Evolutionary conservation across 2,113 vertebrate species (phyloP).

Genomic region (Prionailurus bengalensis): DNA sequence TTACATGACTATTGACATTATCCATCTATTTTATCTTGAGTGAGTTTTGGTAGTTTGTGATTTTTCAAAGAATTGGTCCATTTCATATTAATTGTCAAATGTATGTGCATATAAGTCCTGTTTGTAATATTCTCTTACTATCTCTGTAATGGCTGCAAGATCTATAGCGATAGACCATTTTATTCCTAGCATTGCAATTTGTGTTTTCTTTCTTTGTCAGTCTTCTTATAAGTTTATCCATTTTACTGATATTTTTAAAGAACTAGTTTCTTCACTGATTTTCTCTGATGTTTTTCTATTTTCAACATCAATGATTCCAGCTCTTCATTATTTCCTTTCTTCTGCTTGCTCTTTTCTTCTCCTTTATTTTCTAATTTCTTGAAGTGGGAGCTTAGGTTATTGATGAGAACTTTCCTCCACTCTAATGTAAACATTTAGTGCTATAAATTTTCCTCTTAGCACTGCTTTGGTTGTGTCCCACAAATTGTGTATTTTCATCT

Average conservation of each 20-base stretch:
- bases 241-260: conserved; percentile 5
- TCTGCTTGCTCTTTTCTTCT: neutral
- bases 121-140: conserved; percentile 11
- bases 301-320: neutral
- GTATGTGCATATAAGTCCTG: neutral
- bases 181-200: conserved; percentile 10
- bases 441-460: neutral
- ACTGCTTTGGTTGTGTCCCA: neutral
- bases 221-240: neutral
- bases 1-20: neutral
- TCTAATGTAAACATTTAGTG: neutral
- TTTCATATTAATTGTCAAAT: conserved; percentile 9
- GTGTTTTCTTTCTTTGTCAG: neutral
- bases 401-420: neutral
- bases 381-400: neutral
- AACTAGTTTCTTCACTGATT: neutral
- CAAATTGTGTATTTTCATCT: neutral
- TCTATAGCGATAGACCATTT: conserved; percentile 7
- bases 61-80: neutral
- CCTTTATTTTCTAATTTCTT: neutral
- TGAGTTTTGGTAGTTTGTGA: conserved; percentile 29
- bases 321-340: neutral
- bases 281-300: conserved; percentile 6
- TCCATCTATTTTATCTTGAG: neutral
- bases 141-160: neutral